Conservation (phyloP, 2,113 vertebrate genomes). For the Empidonax alnorum region DNA sequence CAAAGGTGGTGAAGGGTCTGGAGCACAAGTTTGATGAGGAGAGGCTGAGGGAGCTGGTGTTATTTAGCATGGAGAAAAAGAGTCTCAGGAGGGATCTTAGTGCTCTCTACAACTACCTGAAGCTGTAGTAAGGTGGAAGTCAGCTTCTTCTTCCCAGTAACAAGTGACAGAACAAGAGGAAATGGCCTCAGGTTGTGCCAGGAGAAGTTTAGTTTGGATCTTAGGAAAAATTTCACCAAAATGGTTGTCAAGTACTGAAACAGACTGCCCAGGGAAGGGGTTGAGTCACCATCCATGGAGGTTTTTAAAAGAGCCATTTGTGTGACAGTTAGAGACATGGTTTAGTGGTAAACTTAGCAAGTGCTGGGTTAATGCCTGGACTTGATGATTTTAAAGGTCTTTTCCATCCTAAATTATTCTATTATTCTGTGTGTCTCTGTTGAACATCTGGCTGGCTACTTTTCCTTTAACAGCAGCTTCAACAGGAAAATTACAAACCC, state of each 20-base stretch:
- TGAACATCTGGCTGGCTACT: not conserved
- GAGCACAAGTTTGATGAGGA: not conserved
- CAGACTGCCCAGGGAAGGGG: not conserved
- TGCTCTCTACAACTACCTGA: not conserved
- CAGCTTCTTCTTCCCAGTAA: not conserved
- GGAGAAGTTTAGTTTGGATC: not conserved
- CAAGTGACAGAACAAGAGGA: not conserved
- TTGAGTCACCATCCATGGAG: not conserved
- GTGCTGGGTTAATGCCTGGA: not conserved
- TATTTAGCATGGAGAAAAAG: not conserved
- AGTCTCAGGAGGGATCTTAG: too few species aligned
- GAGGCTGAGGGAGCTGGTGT: not conserved
- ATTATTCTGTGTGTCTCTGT: not conserved
- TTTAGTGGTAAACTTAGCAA: not conserved
- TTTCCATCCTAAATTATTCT: not conserved
- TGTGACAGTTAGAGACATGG: not conserved
- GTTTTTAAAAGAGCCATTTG: not conserved
- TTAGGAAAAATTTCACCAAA: not conserved
- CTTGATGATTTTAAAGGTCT: not conserved
- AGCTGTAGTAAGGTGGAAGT: not conserved
- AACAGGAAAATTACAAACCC: not conserved
- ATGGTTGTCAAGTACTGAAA: not conserved
- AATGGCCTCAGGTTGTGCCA: not conserved
- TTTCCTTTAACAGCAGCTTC: not conserved
- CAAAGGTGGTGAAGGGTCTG: not conserved